A percentile compares a stretch with the other conserved stretches of the same genome.
Conservation (phyloP, 2,797 vertebrate genomes). For the Tragopan temminckii region DNA sequence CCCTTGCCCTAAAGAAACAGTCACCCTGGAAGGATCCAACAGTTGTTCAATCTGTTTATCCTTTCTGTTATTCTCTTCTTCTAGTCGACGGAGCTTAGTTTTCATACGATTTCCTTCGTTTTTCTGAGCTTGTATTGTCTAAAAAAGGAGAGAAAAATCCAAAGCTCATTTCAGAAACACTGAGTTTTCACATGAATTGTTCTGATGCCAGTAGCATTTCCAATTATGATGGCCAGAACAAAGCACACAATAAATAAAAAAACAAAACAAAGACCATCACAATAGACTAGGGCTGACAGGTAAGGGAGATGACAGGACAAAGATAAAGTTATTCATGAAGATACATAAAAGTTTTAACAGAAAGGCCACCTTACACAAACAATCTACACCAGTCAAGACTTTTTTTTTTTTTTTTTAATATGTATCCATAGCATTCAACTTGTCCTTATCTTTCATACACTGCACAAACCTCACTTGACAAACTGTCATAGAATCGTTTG, state of each 20-base stretch:
- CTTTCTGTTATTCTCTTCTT: constrained; percentile 90
- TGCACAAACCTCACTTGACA: background rate
- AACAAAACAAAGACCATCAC: background rate
- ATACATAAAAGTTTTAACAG: background rate
- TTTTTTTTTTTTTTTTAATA: background rate
- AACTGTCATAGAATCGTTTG: background rate
- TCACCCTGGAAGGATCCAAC: constrained; percentile 87
- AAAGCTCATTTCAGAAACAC: background rate
- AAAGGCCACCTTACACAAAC: background rate
- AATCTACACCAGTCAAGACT: background rate
- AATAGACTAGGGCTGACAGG: background rate
- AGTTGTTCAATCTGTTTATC: constrained; percentile 93
- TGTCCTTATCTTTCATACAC: background rate
- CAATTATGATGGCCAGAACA: accelerated
- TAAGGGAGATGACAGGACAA: background rate
- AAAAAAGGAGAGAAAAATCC: background rate
- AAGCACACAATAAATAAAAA: background rate
- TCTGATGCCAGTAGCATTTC: too few relatives aligned
- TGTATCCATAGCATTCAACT: background rate
- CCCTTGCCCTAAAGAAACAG: background rate
- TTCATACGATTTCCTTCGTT: constrained; percentile 88
- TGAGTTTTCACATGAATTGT: background rate
- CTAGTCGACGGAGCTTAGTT: constrained; percentile 89
- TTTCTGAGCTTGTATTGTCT: constrained; percentile 89
- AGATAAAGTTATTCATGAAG: background rate